Evolutionary conservation across 2,113 vertebrate species (phyloP), one percentile per base, ranked within the genome.

Genomic region (Centropus unirufus): DNA sequence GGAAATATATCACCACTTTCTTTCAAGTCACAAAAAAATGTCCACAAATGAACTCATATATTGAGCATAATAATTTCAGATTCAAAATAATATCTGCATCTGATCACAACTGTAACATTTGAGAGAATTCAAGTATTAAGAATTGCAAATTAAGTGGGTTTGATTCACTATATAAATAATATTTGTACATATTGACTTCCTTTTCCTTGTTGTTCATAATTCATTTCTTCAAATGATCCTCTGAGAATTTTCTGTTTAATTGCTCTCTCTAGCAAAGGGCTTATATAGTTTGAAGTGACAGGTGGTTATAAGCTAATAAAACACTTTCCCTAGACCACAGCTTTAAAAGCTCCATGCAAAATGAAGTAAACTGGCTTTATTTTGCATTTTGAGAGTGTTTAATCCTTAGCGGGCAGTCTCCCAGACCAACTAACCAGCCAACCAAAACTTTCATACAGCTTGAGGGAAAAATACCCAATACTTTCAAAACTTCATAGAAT

Each of bases 271-370:
- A 64, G 79, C 8, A 76, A 74, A 76, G 67, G 26, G 32, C 42
- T 92, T 76, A 40, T 59, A 47, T 20, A 63, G 29, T 87, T 94
- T 82, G 88, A 91, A 90, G 54, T 80, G 92, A 62, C 94, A 94
- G 84, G 80, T 92, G 59, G 83, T 89, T 88, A 89, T 95, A 90
- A 96, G 89, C 68, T 92, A 94, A 90, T 82, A 95, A 95, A 97
- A 67, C 57, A 62, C 57, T 54, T 46, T 80, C 47, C 78, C 75
- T 51, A 51, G 85, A 73, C 91, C 87, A 70, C 80, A 76, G 55
- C 64, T 90, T 87, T 91, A 83, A 97, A 96, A 95, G 58, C 87
- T 93, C 91, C 68, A 44, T 67, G 36, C 73, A 58, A 92, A 97
- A 96, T 85, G 70, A 95, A 96, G 51, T 62, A 82, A 90, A 81